phyloP scores from a whole-genome alignment of 2,797 vertebrate species.

The Podarcis lilfordi region DNA sequence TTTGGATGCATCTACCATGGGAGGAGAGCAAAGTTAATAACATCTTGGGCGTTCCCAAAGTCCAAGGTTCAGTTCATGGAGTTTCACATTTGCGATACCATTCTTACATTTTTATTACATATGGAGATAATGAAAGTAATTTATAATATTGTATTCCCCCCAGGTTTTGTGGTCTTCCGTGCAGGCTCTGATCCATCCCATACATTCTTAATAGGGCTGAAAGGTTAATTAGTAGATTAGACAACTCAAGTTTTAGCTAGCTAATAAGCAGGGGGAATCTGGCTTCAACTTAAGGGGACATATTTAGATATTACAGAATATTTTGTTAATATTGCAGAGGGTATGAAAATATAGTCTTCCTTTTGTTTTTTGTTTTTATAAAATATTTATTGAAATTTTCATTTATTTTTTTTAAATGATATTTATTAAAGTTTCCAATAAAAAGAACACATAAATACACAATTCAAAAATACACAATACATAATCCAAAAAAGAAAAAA shows the following conservation, averaged over 20 bases:
- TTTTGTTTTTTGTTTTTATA: not conserved
- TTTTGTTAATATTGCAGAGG: too few relatives aligned
- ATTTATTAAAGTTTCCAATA: too few relatives aligned
- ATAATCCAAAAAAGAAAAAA: too few relatives aligned
- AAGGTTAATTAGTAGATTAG: not conserved
- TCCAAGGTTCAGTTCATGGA: not conserved
- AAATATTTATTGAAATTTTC: too few relatives aligned
- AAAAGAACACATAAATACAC: too few relatives aligned
- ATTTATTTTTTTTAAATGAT: too few relatives aligned
- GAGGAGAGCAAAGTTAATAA: too few relatives aligned
- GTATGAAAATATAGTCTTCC: not conserved
- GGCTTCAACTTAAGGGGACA: not conserved
- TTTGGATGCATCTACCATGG: not conserved
- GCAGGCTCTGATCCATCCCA: not conserved
- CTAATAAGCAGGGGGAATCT: not conserved
- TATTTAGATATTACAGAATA: too few relatives aligned
- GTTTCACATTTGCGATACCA: not conserved
- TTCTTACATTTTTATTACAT: too few relatives aligned
- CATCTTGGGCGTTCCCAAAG: too few relatives aligned
- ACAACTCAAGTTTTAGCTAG: not conserved
- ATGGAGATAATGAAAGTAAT: too few relatives aligned
- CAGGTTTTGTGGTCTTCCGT: not conserved
- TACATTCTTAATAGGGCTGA: not conserved
- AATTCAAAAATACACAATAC: too few relatives aligned
- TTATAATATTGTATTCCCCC: not conserved